Evolutionary conservation across 2,113 vertebrate genomes (phyloP), one percentile per base, ranked within the genome.

Genomic region (Pungitius pungitius): DNA sequence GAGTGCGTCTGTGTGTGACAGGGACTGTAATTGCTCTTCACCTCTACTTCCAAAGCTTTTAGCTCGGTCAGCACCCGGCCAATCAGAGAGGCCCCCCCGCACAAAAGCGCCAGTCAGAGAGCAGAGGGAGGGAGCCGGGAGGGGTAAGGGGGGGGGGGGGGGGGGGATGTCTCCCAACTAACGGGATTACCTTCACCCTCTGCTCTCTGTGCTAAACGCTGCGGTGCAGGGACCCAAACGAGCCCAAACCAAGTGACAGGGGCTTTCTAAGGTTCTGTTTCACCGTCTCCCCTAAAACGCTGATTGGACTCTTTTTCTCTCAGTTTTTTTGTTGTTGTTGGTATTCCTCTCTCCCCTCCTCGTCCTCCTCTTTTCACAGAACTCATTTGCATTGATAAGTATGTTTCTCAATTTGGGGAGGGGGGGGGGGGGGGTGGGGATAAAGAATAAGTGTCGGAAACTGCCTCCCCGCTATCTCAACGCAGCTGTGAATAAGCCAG

Each of bases 21-120:
- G 85, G 68, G 85, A 88, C 87, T 88, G 68, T 90, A 91, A 90
- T 90, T 91, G 85, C 88, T 89, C 91, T 91, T 92, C 90, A 92
- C 92, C 91, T 94, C 86, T 87, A 84, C 90, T 92, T 93, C 90
- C 92, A 85, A 90, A 83, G 84, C 91, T 91, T 92, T 90, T 87
- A 91, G 87, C 82, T 80, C 60, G 77, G 87, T 92, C 93, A 93
- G 90, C 88, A 90, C 22, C 65, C 75, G 82, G 75, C 83, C 88
- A 88, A 85, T 89, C 85, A 85, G 62, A 82, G 39, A 8, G 47
- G 42, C 2, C 62, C 0, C 47, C 2, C 62, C 0, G 22, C 79
- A 80, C 76, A 73, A 73, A 88, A 65, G 73, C 83, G 75, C 64
- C 67, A 37, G 69, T 86, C 55, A 33, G 70, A 33, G 71, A 82